A percentile compares a stretch with the other conserved stretches of the same genome.
Evolutionary conservation across 2,113 vertebrate species (phyloP).

Genomic region (Monopterus albus): DNA sequence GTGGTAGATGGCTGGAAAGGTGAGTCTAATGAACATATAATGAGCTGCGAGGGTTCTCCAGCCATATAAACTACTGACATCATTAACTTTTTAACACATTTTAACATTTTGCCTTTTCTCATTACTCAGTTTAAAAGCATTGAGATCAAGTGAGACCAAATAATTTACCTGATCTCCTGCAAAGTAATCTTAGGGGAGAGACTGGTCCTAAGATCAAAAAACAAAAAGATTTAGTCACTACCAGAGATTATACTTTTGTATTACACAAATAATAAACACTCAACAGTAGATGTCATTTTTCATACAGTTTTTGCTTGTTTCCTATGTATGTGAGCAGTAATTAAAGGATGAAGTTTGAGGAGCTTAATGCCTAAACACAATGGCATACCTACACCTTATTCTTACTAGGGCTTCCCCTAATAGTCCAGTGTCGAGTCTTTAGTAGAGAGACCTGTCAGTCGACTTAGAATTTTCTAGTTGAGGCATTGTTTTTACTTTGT

Average conservation of each 20-base stretch:
- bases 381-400: not conserved
- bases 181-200: not conserved
- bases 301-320: not conserved
- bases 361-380: constrained; percentile 2
- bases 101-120: not conserved
- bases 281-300: not conserved
- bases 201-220: not conserved
- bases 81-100: constrained; percentile 1
- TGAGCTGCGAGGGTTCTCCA: constrained; percentile 19
- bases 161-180: too few relatives aligned
- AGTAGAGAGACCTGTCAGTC: too few relatives aligned
- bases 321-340: constrained; percentile 1
- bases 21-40: constrained; percentile 51
- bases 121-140: not conserved
- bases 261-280: not conserved
- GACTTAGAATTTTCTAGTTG: too few relatives aligned
- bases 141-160: too few relatives aligned
- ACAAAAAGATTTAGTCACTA: not conserved
- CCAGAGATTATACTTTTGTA: not conserved
- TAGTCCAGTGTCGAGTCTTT: too few relatives aligned
- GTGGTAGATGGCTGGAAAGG: constrained; percentile 26
- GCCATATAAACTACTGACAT: not conserved
- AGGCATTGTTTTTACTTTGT: too few relatives aligned
- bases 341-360: not conserved
- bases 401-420: too few relatives aligned